phyloP scores from a whole-genome alignment of 2,113 vertebrate genomes.

The Nettapus auritus region DNA sequence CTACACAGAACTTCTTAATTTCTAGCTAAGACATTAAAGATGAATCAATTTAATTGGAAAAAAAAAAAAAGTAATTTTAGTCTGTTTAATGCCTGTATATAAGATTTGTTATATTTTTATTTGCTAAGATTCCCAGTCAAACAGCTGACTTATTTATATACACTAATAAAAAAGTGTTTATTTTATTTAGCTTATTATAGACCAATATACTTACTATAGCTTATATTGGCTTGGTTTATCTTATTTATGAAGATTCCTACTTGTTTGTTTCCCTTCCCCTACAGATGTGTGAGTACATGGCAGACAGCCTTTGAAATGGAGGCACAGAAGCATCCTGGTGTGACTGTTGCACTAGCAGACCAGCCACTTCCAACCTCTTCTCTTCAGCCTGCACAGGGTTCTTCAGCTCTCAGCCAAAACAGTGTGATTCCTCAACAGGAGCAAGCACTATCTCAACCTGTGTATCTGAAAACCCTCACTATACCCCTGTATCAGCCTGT shows the following conservation, averaged over 20 bases:
- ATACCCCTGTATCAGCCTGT: conserved; percentile 76
- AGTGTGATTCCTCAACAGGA: not conserved
- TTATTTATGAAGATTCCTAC: not conserved
- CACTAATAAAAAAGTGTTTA: not conserved
- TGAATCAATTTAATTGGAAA: not conserved
- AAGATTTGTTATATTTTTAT: too few relatives aligned
- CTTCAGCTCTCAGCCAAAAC: conserved; percentile 27
- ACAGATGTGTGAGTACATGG: conserved; percentile 25
- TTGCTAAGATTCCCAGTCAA: not conserved
- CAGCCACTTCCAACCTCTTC: not conserved
- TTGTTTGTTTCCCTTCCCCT: not conserved
- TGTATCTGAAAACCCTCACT: conserved; percentile 87
- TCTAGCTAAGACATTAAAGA: not conserved
- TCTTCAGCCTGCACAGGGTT: not conserved
- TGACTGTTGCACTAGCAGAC: not conserved
- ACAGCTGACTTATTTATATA: not conserved
- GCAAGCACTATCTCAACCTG: conserved; percentile 75
- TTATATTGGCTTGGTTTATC: not conserved
- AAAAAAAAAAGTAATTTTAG: not conserved
- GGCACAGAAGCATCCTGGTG: not conserved
- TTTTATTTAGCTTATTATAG: not conserved
- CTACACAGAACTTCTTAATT: not conserved
- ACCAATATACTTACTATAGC: too few relatives aligned
- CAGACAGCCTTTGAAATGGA: conserved; percentile 67
- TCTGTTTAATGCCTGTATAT: not conserved